phyloP scores from a whole-genome alignment of 2,888 invertebrate species.

The Caenorhabditis virilis region DNA sequence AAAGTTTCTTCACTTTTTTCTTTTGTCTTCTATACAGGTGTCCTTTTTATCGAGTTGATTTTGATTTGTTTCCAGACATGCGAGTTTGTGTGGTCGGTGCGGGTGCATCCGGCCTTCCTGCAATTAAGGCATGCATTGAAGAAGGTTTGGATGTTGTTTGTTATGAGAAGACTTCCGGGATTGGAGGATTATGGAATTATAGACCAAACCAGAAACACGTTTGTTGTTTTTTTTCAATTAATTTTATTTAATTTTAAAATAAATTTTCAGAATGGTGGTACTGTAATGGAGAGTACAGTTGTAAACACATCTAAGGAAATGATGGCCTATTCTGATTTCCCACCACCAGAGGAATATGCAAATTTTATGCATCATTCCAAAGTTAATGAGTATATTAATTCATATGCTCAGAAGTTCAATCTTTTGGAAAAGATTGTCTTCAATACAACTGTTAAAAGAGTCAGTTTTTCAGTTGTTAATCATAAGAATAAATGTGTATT shows the following conservation, averaged over 20 bases:
- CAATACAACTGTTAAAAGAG: conserved; percentile 61
- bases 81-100: conserved; percentile 65
- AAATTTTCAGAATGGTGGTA: conserved; percentile 51
- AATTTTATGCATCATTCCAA: conserved; percentile 64
- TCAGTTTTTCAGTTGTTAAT: conserved; percentile 26
- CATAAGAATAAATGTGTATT: neutral
- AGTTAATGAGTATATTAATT: conserved; percentile 59
- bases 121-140: conserved; percentile 64
- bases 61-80: no score
- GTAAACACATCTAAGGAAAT: conserved; percentile 71
- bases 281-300: conserved; percentile 69
- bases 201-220: conserved; percentile 52
- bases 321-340: conserved; percentile 69
- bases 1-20: neutral
- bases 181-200: conserved; percentile 68
- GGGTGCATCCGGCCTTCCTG: conserved; percentile 64
- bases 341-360: conserved; percentile 57
- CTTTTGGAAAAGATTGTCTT: conserved; percentile 60
- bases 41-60: neutral
- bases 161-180: conserved; percentile 59
- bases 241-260: neutral
- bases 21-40: no score
- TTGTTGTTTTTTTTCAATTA: conserved; percentile 3
- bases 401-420: conserved; percentile 59
- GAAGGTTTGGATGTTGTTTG: conserved; percentile 63